Evolutionary conservation across 2,888 invertebrate genomes (phyloP).

Genomic region (Machimus atricapillus): DNA sequence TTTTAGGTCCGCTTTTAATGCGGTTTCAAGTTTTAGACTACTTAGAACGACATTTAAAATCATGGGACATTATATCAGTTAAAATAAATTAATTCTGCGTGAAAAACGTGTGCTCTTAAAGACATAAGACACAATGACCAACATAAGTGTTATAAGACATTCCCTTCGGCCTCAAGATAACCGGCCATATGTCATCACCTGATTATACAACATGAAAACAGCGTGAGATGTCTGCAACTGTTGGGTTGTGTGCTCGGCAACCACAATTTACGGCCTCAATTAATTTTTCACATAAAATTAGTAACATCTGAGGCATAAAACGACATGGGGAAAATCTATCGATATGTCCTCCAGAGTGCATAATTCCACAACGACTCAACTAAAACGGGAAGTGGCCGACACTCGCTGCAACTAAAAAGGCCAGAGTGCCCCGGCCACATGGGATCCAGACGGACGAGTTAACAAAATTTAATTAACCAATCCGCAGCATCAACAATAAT

Average conservation of each 20-base stretch:
- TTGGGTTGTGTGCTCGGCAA: constrained; percentile 32
- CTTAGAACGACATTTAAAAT: not conserved
- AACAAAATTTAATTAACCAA: constrained; percentile 47
- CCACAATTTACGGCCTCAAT: constrained; percentile 43
- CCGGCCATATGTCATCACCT: constrained; percentile 35
- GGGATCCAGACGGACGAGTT: constrained; percentile 31
- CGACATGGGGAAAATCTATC: constrained; percentile 30
- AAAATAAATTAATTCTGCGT: not conserved
- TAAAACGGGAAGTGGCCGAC: not conserved
- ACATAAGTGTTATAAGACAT: not conserved
- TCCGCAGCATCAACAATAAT: constrained; percentile 43
- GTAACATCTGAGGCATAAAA: constrained; percentile 38
- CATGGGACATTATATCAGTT: not conserved
- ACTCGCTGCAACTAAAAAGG: not conserved
- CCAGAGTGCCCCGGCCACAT: constrained; percentile 9
- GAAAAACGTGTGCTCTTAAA: not conserved
- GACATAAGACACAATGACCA: not conserved
- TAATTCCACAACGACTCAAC: not conserved
- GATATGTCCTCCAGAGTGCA: constrained; percentile 3
- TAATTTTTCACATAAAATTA: constrained; percentile 48
- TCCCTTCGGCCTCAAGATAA: constrained; percentile 24
- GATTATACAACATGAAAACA: constrained; percentile 47
- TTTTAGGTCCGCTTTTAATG: too few relatives aligned
- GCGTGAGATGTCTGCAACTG: constrained; percentile 46
- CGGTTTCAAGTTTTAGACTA: too few relatives aligned